phyloP scores from a whole-genome alignment of 2,113 vertebrate genomes.

The Baryphthengus martii region DNA sequence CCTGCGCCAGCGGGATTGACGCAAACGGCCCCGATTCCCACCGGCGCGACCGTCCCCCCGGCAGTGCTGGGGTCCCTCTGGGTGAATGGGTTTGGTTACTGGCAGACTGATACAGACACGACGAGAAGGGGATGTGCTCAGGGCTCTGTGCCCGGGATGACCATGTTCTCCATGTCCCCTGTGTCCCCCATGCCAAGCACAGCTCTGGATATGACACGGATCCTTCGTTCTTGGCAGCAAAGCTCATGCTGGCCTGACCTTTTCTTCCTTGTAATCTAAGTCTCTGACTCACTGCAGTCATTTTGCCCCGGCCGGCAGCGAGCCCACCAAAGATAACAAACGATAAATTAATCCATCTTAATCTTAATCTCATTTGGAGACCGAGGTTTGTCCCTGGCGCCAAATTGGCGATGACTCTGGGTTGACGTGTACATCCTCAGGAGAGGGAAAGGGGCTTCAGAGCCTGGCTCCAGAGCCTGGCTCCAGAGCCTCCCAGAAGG shows the following conservation, averaged over 20 bases:
- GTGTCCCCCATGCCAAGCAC: not conserved
- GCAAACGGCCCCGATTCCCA: fast-evolving
- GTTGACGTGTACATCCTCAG: fast-evolving
- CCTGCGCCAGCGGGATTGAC: not conserved
- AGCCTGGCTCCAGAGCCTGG: not conserved
- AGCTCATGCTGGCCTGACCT: not conserved
- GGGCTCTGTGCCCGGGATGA: not conserved
- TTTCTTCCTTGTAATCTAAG: not conserved
- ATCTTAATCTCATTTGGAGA: not conserved
- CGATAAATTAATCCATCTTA: fast-evolving
- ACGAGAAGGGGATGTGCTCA: fast-evolving
- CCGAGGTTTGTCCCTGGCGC: not conserved
- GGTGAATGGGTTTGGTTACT: not conserved
- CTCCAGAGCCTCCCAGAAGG: too few species aligned
- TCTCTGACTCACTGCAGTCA: not conserved
- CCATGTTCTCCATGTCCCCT: fast-evolving
- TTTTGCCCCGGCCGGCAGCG: not conserved
- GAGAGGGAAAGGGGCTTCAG: not conserved
- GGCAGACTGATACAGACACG: not conserved
- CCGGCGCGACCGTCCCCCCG: fast-evolving
- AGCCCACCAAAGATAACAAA: not conserved
- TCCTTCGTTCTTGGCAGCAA: not conserved
- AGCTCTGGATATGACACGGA: not conserved
- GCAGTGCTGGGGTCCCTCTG: not conserved
- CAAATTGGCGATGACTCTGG: fast-evolving